Base-by-base conservation (phyloP, 2,888 invertebrate species). In the Subacronicta megacephala region DNA sequence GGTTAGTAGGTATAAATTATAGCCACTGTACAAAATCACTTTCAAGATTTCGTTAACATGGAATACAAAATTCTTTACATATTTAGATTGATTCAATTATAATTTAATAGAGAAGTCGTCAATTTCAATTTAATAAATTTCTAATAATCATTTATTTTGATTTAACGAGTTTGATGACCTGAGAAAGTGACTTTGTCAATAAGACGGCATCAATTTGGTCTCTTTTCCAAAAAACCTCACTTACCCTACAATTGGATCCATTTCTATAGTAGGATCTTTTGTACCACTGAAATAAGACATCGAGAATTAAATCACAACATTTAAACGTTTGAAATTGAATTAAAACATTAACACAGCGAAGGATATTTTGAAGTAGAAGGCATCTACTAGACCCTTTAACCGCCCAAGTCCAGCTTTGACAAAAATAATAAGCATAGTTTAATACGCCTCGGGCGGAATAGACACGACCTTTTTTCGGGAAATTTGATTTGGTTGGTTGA, bases 261-360 rank as follows among this genome's bases (percentile, higher is more conserved):
- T 64, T 54, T 20, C 31, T 50, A 64, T 46, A 17, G 69, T 62
- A 31, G 54, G 35, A 62, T 62, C 29, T 3, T 31, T 46, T 26
- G 55, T 46, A 68, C 18, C 54, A 68, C 64, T 64, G 64, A 62
- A 64, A 64, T 69, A 35, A 68, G 44, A 55, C 33, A 46, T 45
- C 33, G 16, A 45, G 9, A 51, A 37, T 51, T 55, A 51, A 54
- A 38, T 18, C 37, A 23, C 16, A 35, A 36, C 17, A 37, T 33
- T 36, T 12, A 26, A 37, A 38, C n/a, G 6, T 6, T 18, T 37
- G 18, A 6, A n/a, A n/a, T n/a, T n/a, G n/a, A n/a, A n/a, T n/a
- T n/a, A n/a, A n/a, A n/a, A n/a, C n/a, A n/a, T n/a, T n/a, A 12
- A n/a, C 17, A 12, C 12, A 18, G 18, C 18, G 3, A 18, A 38